Evolutionary conservation across 1,140 invertebrate genomes (phyloP).

Genomic region (Brachionus calyciflorus): DNA sequence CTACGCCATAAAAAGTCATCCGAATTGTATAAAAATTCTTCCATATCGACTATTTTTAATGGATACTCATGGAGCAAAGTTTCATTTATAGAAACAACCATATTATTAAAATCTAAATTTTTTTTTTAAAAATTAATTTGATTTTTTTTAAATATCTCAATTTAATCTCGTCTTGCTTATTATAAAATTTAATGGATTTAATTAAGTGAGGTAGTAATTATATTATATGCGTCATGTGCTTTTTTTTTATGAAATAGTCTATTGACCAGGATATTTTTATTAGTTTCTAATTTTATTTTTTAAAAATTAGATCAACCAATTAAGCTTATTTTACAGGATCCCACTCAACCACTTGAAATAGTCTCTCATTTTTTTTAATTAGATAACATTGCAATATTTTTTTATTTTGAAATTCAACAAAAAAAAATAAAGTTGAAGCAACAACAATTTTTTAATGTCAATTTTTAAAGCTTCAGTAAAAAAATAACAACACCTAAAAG

Average conservation of each 20-base stretch:
- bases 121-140: background rate
- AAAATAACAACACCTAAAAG: too few species aligned
- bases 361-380: too few species aligned
- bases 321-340: too few species aligned
- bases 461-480: too few species aligned
- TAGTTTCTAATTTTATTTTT: too few species aligned
- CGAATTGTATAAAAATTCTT: slow-evolving; percentile 22
- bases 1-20: slow-evolving; percentile 20
- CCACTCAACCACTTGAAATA: too few species aligned
- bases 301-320: slow-evolving; percentile 6
- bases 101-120: slow-evolving; percentile 8
- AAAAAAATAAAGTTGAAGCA: too few species aligned
- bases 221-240: slow-evolving; percentile 27
- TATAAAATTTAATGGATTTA: slow-evolving; percentile 18
- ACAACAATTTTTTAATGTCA: too few species aligned
- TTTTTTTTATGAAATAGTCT: background rate
- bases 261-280: background rate
- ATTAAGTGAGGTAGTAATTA: slow-evolving; percentile 5
- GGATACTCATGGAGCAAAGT: background rate
- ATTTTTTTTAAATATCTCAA: too few species aligned
- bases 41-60: slow-evolving; percentile 10
- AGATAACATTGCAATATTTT: too few species aligned
- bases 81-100: slow-evolving; percentile 5
- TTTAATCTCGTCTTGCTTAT: too few species aligned
- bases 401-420: too few species aligned